Evolutionary conservation across 2,888 invertebrate species (phyloP).

Genomic region (Andricus curvator): DNA sequence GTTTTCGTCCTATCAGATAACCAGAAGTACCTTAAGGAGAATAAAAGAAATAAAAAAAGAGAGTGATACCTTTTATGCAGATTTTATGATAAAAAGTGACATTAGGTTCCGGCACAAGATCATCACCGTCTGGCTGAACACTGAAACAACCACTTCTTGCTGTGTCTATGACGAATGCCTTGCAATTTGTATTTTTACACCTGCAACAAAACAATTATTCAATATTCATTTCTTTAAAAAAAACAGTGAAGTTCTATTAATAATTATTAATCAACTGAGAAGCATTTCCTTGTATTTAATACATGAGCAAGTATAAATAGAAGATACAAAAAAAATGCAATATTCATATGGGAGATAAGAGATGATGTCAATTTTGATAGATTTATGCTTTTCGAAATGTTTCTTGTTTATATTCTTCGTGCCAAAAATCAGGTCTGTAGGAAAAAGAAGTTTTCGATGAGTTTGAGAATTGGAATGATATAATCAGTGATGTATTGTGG

Average conservation of each 20-base stretch:
- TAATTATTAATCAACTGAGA: background rate
- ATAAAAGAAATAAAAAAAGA: background rate
- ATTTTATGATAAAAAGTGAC: constrained; percentile 84
- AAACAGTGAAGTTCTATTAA: background rate
- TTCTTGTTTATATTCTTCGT: too few relatives aligned
- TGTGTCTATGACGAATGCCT: constrained; percentile 70
- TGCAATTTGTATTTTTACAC: constrained; percentile 68
- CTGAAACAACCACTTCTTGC: constrained; percentile 67
- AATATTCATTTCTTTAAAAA: constrained; percentile 3
- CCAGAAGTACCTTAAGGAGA: constrained; percentile 5
- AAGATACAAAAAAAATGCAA: background rate
- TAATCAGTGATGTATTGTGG: too few relatives aligned
- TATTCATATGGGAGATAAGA: background rate
- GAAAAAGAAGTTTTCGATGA: too few relatives aligned
- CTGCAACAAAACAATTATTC: constrained; percentile 56
- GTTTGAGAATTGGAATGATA: too few relatives aligned
- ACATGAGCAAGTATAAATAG: background rate
- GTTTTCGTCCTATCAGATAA: constrained; percentile 9
- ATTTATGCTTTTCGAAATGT: too few relatives aligned
- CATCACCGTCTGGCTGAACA: constrained; percentile 65
- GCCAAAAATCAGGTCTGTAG: too few relatives aligned
- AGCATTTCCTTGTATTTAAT: too few relatives aligned
- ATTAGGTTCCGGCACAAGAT: constrained; percentile 79
- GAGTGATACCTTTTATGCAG: constrained; percentile 80
- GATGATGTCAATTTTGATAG: background rate